Base-by-base conservation (phyloP, 2,888 invertebrate species). In the Rutpela maculata region DNA sequence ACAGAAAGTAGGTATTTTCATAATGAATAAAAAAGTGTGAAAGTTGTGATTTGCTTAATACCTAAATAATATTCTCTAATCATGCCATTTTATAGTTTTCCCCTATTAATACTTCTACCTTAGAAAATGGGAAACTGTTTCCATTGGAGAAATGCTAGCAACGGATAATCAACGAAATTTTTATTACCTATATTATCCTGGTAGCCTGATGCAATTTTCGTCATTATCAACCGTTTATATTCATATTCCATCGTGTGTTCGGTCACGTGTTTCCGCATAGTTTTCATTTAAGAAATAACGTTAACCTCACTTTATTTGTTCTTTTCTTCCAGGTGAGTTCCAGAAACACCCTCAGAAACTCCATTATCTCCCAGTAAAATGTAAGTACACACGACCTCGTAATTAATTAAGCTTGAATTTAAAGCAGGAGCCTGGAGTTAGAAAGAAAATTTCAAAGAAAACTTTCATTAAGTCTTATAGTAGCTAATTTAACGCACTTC, bases 281-380 rank as follows among this genome's bases (percentile, higher is more conserved):
- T 35, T 38, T 15, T 35, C 17, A 43, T 50, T 35, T 38, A 18
- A 56, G 38, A 57, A 57, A 69, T 69, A 59, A 59, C 2, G 22
- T 62, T 31, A 62, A 62, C 15, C 56, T 65, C 19, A 60, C 60
- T 60, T 43, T 43, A 56, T 69, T 35, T 12, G 22, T 57, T 69
- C 35, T 43, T 43, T 43, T 60, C 35, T 70, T 70, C 22, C 70
- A 70, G 70, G 70, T 70, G 10, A 70, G 70, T 38, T 69, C 69
- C 35, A 67, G n/a, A 19, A 12, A 15, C 35, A 22, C n/a, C 68
- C 57, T 17, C 67, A 17, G 68, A 43, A n/a, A 31, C 26, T 35
- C 50, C 43, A 57, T 70, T 70, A 59, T 60, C 70, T 60, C 59
- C 70, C 38, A 43, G 43, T n/a, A 19, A 18, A 43, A 60, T n/a